A percentile compares a stretch with the other conserved stretches of the same genome.
Conservation (phyloP, 2,113 vertebrate species). For the Passer montanus region DNA sequence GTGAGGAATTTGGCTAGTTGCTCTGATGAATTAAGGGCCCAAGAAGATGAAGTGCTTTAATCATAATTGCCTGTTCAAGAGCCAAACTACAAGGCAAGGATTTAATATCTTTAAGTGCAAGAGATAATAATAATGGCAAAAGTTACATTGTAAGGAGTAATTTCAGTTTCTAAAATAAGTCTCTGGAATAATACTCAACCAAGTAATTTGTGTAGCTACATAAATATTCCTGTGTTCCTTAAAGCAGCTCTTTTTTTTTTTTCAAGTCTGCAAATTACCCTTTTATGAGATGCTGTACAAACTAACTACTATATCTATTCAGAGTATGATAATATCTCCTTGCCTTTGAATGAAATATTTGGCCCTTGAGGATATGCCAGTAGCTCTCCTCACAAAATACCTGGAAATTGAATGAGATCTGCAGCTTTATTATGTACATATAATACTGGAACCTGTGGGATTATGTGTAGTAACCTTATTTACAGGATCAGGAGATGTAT, state of each 20-base stretch:
- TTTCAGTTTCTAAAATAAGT: constrained; percentile 23
- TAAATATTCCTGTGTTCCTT: constrained; percentile 54
- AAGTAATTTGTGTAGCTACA: constrained; percentile 49
- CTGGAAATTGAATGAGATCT: constrained; percentile 55
- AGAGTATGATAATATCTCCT: constrained; percentile 41
- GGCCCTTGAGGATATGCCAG: constrained; percentile 39
- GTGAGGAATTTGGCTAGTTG: background rate
- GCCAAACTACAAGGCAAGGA: background rate
- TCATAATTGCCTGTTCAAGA: constrained; percentile 9
- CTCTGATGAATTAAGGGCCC: background rate
- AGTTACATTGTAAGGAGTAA: background rate
- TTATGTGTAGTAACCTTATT: constrained; percentile 30
- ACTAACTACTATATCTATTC: constrained; percentile 40
- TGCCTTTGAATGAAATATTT: constrained; percentile 57
- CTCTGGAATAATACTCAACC: background rate
- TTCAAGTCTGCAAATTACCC: constrained; percentile 36
- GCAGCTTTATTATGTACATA: constrained; percentile 48
- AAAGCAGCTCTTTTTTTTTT: constrained; percentile 21
- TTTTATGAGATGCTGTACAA: constrained; percentile 59
- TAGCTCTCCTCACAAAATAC: constrained; percentile 40
- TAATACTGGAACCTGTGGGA: constrained; percentile 4
- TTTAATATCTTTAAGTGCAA: constrained; percentile 33
- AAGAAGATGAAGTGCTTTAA: constrained; percentile 20
- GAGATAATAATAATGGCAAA: constrained; percentile 25
- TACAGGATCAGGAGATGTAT: constrained; percentile 18